These are phyloP conservation scores for Centruroides vittatus DNA, from an alignment of 1,140 invertebrate genomes.

Conservation along the genomic window DNA sequence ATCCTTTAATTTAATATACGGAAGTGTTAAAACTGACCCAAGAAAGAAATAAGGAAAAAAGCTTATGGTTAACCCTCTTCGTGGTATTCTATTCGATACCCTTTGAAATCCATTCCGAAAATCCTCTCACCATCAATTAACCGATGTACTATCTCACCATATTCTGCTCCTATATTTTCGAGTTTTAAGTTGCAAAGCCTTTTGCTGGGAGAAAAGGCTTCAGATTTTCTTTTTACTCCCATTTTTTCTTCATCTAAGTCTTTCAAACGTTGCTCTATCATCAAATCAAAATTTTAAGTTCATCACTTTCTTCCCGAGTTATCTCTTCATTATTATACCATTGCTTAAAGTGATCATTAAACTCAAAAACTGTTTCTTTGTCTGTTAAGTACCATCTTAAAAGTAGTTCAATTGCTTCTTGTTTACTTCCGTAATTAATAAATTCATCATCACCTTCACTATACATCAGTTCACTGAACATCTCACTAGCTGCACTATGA, in stretches of 20 bases:
- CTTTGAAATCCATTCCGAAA: not conserved
- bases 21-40: not conserved
- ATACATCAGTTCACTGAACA: conserved; percentile 9
- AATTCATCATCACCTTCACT: conserved; percentile 2
- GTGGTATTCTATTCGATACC: conserved; percentile 1
- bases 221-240: conserved; percentile 10
- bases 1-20: not conserved
- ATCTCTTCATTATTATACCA: not conserved
- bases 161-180: conserved; percentile 1
- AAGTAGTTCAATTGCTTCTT: conserved; percentile 10
- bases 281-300: conserved; percentile 7
- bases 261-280: conserved; percentile 1
- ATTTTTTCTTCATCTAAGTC: conserved; percentile 1
- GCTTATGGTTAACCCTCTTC: conserved; percentile 5
- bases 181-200: not conserved
- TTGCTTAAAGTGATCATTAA: conserved; percentile 1
- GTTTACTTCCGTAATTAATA: conserved; percentile 6
- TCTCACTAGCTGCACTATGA: not conserved
- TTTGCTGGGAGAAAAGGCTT: conserved; percentile 3
- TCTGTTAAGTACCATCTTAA: conserved; percentile 10
- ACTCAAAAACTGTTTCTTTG: conserved; percentile 7
- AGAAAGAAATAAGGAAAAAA: conserved; percentile 6
- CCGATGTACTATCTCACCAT: not conserved
- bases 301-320: not conserved
- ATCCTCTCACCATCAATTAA: not conserved